Evolutionary conservation across 2,113 vertebrate species (phyloP).

Genomic region (Antechinus stuartii): DNA sequence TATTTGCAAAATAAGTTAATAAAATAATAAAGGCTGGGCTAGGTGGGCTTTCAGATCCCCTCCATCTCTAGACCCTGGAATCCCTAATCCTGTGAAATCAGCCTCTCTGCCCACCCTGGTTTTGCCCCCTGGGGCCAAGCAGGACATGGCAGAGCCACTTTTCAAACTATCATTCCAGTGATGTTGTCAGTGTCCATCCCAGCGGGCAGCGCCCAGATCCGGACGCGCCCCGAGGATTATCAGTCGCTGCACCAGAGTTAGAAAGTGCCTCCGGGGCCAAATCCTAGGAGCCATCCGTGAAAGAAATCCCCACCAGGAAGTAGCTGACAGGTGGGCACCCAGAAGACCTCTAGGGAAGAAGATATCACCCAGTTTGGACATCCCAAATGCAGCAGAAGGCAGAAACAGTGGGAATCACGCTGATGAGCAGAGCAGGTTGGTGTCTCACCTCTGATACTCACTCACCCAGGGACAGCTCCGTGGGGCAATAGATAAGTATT

Average conservation of each 20-base stretch:
- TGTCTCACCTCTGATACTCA: neutral
- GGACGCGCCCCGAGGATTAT: neutral
- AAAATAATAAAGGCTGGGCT: neutral
- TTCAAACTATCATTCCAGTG: neutral
- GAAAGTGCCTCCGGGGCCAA: neutral
- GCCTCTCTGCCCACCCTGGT: neutral
- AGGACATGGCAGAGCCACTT: neutral
- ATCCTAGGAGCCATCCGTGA: neutral
- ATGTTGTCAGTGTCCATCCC: neutral
- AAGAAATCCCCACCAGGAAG: neutral
- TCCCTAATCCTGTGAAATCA: neutral
- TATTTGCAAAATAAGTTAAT: neutral
- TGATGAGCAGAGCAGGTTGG: neutral
- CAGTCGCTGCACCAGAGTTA: neutral
- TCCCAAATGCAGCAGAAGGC: neutral
- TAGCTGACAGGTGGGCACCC: neutral
- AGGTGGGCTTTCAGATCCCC: neutral
- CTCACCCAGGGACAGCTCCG: neutral
- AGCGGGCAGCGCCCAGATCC: neutral
- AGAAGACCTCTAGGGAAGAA: neutral
- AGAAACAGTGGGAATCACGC: neutral
- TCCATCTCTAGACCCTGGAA: neutral
- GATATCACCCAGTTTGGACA: neutral
- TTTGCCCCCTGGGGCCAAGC: neutral
- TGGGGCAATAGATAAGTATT: neutral